phyloP scores from a whole-genome alignment of 2,797 vertebrate genomes.

The Sebastes baramenuke region DNA sequence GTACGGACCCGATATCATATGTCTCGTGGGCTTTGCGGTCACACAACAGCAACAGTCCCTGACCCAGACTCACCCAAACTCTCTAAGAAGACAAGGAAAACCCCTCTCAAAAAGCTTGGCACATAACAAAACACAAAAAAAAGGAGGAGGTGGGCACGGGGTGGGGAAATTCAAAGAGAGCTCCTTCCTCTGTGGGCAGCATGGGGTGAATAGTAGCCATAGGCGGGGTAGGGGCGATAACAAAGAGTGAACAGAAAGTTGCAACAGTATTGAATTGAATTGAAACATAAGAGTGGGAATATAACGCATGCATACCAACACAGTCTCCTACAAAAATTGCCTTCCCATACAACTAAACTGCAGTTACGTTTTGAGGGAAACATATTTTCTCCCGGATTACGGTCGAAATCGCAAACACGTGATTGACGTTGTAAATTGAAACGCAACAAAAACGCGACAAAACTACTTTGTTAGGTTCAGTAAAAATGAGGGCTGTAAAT shows the following conservation, averaged over 20 bases:
- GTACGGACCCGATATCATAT: conserved; percentile 54
- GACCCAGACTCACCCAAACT: conserved; percentile 54
- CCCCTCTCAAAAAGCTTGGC: conserved; percentile 50
- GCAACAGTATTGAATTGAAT: neutral
- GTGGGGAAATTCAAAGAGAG: conserved; percentile 17
- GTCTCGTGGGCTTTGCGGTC: conserved; percentile 40
- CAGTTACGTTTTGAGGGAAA: neutral
- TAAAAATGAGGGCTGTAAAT: no score
- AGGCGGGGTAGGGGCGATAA: conserved; percentile 19
- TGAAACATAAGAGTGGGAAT: neutral
- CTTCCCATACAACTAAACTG: neutral
- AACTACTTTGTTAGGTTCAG: no score
- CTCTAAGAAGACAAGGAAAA: conserved; percentile 59
- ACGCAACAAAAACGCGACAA: no score
- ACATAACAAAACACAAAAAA: conserved; percentile 37
- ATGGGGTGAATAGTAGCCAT: conserved; percentile 10
- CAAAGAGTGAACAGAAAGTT: conserved; percentile 23
- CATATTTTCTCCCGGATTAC: no score
- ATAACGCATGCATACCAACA: conserved; percentile 3
- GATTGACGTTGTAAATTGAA: no score
- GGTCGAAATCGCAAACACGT: no score
- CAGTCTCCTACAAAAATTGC: neutral
- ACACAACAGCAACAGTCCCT: conserved; percentile 51
- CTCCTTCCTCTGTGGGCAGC: neutral
- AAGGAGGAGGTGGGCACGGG: neutral